A percentile compares a stretch with the other conserved stretches of the same genome.
phyloP scores from a whole-genome alignment of 2,113 vertebrate genomes.

The Brachyhypopomus gauderio region DNA sequence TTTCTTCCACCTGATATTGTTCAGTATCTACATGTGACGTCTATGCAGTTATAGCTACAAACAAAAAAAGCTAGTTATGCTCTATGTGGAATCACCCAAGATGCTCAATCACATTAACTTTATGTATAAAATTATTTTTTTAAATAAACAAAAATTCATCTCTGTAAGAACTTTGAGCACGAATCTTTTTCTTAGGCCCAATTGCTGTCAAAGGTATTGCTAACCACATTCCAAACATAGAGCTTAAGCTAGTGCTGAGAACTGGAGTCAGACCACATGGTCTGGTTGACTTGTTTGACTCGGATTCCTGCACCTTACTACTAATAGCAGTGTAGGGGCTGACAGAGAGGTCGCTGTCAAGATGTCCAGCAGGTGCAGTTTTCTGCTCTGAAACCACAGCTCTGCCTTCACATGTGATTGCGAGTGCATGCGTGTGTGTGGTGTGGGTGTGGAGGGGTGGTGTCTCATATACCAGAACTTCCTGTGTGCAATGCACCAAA shows the following conservation, averaged over 20 bases:
- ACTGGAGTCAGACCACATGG: conserved; percentile 1
- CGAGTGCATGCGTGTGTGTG: conserved; percentile 14
- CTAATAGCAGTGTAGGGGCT: conserved; percentile 35
- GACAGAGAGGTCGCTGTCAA: conserved; percentile 24
- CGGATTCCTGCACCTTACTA: conserved; percentile 29
- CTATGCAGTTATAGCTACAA: conserved; percentile 11
- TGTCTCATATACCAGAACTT: conserved; percentile 57
- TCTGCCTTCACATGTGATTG: conserved; percentile 58
- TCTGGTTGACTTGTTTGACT: conserved; percentile 2
- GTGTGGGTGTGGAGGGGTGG: conserved; percentile 19
- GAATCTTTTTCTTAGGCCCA: background rate
- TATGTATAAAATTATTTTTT: background rate
- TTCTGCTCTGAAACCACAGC: conserved; percentile 69
- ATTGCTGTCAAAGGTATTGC: background rate
- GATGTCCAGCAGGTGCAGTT: conserved; percentile 67
- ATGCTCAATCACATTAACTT: background rate
- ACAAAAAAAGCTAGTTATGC: conserved; percentile 22
- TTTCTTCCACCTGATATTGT: conserved; percentile 27
- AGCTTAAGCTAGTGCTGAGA: background rate
- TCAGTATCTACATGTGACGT: conserved; percentile 30
- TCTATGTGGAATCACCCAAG: background rate
- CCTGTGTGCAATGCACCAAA: conserved; percentile 69
- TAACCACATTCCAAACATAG: conserved; percentile 25
- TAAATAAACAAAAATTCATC: background rate
- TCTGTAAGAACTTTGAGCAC: background rate